Evolutionary conservation across 2,888 invertebrate genomes (phyloP).

Genomic region (Troides helena): DNA sequence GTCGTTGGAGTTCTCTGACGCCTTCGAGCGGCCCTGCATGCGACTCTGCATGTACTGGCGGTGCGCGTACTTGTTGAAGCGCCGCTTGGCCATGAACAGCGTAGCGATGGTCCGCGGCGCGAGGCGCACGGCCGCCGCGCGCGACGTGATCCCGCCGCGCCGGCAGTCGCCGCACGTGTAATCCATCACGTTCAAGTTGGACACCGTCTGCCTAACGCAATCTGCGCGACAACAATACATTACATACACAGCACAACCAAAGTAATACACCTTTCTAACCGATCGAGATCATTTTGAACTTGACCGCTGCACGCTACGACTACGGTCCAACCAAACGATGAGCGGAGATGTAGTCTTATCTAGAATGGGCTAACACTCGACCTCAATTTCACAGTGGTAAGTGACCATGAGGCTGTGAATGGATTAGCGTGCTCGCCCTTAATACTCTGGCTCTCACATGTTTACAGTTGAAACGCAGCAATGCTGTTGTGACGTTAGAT

Average conservation of each 20-base stretch:
- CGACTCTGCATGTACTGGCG: conserved; percentile 68
- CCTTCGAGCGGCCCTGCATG: conserved; percentile 30
- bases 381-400: too few species aligned
- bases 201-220: conserved; percentile 72
- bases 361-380: too few species aligned
- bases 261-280: not conserved
- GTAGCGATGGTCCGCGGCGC: conserved; percentile 77
- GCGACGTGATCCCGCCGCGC: conserved; percentile 75
- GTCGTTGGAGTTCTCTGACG: conserved; percentile 30
- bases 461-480: too few species aligned
- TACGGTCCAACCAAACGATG: too few species aligned
- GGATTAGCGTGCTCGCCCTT: too few species aligned
- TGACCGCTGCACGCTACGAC: not conserved
- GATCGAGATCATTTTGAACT: conserved; percentile 24
- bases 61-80: conserved; percentile 79
- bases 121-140: conserved; percentile 71
- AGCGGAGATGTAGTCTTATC: too few species aligned
- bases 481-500: too few species aligned
- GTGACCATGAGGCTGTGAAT: too few species aligned
- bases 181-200: conserved; percentile 67
- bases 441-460: too few species aligned
- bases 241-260: not conserved
- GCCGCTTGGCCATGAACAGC: conserved; percentile 77
- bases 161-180: conserved; percentile 76
- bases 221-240: conserved; percentile 49